Percentiles rank a stretch among this genome's conserved stretches.
These are phyloP conservation scores for Chiloscyllium punctatum DNA, from an alignment of 2,797 vertebrate species.

Conservation along the genomic window DNA sequence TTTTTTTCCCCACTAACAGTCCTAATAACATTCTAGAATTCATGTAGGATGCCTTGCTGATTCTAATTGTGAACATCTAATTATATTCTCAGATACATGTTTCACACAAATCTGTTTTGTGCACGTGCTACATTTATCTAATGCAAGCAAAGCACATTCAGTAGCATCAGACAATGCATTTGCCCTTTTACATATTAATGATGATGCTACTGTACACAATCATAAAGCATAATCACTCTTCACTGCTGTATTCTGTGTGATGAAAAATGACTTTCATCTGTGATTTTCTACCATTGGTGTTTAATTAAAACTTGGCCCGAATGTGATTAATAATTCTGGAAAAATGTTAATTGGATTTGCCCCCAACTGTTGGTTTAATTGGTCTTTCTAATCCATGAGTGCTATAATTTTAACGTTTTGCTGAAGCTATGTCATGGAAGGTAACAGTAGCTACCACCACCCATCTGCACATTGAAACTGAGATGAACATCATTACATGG, in stretches of 20 bases:
- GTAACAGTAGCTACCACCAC: background rate
- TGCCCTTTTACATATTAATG: background rate
- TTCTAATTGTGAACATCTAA: background rate
- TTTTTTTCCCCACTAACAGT: background rate
- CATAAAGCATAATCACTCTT: background rate
- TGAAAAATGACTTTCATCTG: background rate
- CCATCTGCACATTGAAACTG: background rate
- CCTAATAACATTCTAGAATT: background rate
- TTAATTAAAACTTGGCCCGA: background rate
- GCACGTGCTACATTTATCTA: background rate
- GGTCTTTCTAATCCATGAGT: background rate
- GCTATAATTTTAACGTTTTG: background rate
- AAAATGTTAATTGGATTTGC: slow-evolving; percentile 3
- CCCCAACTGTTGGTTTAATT: slow-evolving; percentile 3
- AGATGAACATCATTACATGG: background rate
- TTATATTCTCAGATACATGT: background rate
- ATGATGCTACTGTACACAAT: background rate
- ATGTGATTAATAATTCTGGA: background rate
- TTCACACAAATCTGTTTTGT: background rate
- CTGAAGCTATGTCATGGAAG: background rate
- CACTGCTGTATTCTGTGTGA: background rate
- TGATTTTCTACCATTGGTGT: background rate
- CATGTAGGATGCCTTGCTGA: background rate
- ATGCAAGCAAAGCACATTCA: background rate
- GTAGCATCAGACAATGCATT: background rate